Base-by-base conservation (phyloP, 2,797 vertebrate species). In the Ispidina picta region DNA sequence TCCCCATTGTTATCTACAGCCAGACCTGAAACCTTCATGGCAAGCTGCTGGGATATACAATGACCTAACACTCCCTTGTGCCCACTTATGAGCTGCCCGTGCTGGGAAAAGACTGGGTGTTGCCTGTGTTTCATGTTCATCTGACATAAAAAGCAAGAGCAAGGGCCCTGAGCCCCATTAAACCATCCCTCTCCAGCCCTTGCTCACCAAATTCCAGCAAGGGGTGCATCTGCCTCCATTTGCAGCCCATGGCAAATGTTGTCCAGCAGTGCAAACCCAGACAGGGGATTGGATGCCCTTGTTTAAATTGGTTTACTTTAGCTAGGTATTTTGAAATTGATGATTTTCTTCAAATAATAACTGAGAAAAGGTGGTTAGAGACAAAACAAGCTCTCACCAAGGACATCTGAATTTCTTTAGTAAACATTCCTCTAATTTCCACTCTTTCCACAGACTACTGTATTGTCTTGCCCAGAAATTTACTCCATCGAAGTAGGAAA, bases 401-500 rank as follows among this genome's bases (percentile, higher is more conserved):
- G 19, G 29, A 68, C 44, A 6, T 71, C 28, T 49, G 49, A 43
- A 6, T 80, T 68, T 73, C 25, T 33, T 23, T 48, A 60, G 77
- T 35, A 60, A 83, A 52, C 52, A 29, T 83, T 65, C 39, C 8
- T 55, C 26, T 81, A 55, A 75, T 39, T 78, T 87, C 29, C 10
- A 23, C 41, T 62, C 14, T 77, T 8, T 68, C 43, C 13, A 22
- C 55, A 69, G 16, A 5, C 58, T 74, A n/a, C 39, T 21, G 14
- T 41, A 51, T 62, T 60, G 16, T 48, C 51, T 43, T 73, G 41
- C 46, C n/a, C 75, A 80, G 39, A 78, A 89, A 80, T 3, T 4
- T 58, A 83, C 43, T 78, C 79, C 52, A 35, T 56, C 48, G 29
- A 76, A 75, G 55, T 69, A 75, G 54, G 73, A 94, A 87, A 75